phyloP scores from a whole-genome alignment of 2,797 vertebrate species.

The Falco berigora region DNA sequence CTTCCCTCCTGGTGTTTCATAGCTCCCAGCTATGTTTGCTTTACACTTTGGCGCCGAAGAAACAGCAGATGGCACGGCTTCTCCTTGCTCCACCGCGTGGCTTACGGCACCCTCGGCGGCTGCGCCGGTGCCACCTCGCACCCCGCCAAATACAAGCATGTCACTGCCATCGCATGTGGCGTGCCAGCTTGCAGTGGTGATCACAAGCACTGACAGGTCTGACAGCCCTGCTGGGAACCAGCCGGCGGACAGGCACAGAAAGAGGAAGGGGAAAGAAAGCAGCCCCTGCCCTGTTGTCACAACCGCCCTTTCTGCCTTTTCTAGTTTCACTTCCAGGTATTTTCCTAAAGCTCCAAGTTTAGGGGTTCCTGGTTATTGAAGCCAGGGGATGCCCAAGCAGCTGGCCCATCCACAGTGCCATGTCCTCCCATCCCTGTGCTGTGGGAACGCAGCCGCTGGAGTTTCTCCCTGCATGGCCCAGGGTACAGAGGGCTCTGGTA shows the following conservation, averaged over 20 bases:
- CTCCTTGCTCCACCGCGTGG: not conserved
- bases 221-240: not conserved
- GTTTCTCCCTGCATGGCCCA: not conserved
- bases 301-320: not conserved
- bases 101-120: not conserved
- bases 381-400: not conserved
- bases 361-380: not conserved
- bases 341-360: not conserved
- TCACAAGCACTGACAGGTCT: not conserved
- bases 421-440: not conserved
- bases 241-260: accelerated
- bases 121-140: not conserved
- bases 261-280: not conserved
- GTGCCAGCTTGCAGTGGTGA: not conserved
- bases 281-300: not conserved
- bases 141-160: not conserved
- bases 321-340: not conserved
- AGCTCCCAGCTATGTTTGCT: conserved; percentile 65
- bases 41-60: conserved; percentile 38
- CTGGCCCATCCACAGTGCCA: too few species aligned
- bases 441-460: accelerated
- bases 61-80: conserved; percentile 64
- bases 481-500: not conserved
- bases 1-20: conserved; percentile 56
- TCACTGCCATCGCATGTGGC: accelerated